These are phyloP conservation scores for Tetraodon nigroviridis DNA, from an alignment of 2,113 vertebrate species.

Conservation along the genomic window DNA sequence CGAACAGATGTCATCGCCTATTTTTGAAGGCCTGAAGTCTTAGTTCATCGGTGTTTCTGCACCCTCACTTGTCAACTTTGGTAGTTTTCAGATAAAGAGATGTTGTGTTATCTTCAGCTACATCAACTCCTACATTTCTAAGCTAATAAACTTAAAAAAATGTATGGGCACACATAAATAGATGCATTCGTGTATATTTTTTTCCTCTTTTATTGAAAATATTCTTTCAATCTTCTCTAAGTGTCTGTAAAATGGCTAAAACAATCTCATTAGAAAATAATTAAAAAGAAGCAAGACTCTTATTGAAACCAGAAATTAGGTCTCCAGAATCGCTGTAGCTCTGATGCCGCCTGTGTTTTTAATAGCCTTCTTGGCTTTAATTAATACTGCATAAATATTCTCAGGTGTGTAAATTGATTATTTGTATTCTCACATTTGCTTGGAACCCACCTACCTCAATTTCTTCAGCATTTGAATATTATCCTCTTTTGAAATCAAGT, in stretches of 20 bases:
- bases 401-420: constrained; percentile 54
- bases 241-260: neutral
- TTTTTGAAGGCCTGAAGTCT: no score
- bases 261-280: neutral
- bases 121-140: no score
- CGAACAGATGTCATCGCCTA: no score
- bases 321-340: constrained; percentile 12
- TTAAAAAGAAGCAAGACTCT: neutral
- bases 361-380: constrained; percentile 49
- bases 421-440: constrained; percentile 58
- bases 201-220: neutral
- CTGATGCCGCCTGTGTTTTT: constrained; percentile 29
- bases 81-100: no score
- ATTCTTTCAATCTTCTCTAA: neutral
- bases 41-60: no score
- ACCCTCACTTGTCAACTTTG: no score
- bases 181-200: neutral
- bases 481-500: constrained; percentile 53
- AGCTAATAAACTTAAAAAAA: no score
- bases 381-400: constrained; percentile 63
- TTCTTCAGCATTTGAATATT: constrained; percentile 44
- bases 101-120: no score
- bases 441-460: constrained; percentile 48
- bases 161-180: no score
- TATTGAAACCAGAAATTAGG: constrained; percentile 37